phyloP scores from a whole-genome alignment of 2,113 vertebrate species.

The Spermophilus dauricus region DNA sequence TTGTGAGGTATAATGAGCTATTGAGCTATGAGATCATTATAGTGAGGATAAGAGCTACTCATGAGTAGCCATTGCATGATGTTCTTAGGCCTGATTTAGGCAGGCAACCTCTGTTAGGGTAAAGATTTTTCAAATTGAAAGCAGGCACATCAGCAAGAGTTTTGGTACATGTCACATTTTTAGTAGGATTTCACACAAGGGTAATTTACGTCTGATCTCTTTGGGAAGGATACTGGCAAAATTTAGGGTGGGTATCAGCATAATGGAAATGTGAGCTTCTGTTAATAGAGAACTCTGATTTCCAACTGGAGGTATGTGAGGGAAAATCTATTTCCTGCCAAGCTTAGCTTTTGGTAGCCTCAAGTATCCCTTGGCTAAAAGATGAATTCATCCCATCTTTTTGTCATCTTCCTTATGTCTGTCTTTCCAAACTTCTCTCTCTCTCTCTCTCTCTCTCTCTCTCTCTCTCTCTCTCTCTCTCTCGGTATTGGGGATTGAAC shows the following conservation, averaged over 20 bases:
- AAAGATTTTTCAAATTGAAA: constrained; percentile 34
- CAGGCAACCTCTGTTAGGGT: background rate
- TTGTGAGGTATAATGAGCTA: background rate
- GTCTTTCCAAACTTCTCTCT: background rate
- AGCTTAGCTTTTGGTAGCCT: background rate
- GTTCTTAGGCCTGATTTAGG: background rate
- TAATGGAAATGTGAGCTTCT: background rate
- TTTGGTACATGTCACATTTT: background rate
- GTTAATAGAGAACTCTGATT: background rate
- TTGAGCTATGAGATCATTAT: background rate
- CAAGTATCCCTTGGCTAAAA: background rate
- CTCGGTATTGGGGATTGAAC: too few relatives aligned
- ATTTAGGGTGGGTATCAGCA: background rate
- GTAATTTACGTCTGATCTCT: background rate
- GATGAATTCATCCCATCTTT: background rate
- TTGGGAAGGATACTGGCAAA: background rate
- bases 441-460: too few relatives aligned
- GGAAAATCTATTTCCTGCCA: background rate
- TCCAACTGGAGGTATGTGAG: background rate
- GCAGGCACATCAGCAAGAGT: background rate
- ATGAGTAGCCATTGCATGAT: background rate
- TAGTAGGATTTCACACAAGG: background rate
- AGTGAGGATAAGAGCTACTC: background rate
- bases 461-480: background rate
- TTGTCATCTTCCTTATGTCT: background rate